Percentiles rank a stretch among this genome's conserved stretches.
Evolutionary conservation across 2,888 invertebrate species (phyloP).

Genomic region (Acheta domesticus): DNA sequence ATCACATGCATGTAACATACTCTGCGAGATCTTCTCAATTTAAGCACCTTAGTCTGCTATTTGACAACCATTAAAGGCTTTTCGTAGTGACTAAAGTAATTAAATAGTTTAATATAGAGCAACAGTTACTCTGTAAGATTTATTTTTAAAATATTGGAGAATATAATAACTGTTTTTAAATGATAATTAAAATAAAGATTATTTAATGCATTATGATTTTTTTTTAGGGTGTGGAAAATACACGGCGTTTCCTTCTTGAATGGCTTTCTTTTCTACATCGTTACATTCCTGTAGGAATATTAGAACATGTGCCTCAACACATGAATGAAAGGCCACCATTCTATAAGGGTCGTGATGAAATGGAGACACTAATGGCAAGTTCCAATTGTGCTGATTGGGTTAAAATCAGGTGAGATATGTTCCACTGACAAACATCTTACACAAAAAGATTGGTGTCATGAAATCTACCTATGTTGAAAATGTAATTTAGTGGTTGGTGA

Average conservation of each 20-base stretch:
- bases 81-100: not conserved
- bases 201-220: too few species aligned
- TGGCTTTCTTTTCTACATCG: conserved; percentile 92
- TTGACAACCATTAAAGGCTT: not conserved
- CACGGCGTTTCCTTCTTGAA: conserved; percentile 82
- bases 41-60: too few species aligned
- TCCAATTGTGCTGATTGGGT: conserved; percentile 86
- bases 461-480: not conserved
- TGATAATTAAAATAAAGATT: too few species aligned
- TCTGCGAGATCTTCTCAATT: too few species aligned
- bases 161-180: too few species aligned
- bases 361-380: conserved; percentile 88
- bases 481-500: not conserved
- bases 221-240: conserved; percentile 84
- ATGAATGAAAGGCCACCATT: conserved; percentile 86
- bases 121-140: not conserved
- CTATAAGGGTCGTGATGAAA: conserved; percentile 79
- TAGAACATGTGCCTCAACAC: conserved; percentile 85
- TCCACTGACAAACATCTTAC: not conserved
- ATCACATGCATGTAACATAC: too few species aligned
- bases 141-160: too few species aligned
- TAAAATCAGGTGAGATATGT: conserved; percentile 60
- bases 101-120: not conserved
- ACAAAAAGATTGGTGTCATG: too few species aligned
- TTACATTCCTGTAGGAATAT: conserved; percentile 89